Percentiles rank a stretch among this genome's conserved stretches.
These are phyloP conservation scores for Balaenoptera acutorostrata DNA, from an alignment of 2,113 vertebrate genomes.

Conservation along the genomic window DNA sequence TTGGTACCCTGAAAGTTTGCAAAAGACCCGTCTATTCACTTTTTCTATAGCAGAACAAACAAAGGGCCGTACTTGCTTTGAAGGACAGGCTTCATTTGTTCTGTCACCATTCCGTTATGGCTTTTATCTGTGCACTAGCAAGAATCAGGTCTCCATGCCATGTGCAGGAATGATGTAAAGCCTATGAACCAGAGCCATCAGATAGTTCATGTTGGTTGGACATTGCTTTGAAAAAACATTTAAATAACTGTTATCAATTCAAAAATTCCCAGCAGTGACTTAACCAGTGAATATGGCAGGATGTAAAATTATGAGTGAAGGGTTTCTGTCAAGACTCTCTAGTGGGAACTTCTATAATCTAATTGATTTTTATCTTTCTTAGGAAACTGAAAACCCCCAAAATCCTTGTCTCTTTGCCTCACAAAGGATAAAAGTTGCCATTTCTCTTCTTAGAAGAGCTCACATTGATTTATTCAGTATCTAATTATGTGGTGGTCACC, in stretches of 20 bases:
- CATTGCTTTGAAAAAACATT: constrained; percentile 29
- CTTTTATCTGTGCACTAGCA: constrained; percentile 80
- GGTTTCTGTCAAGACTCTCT: neutral
- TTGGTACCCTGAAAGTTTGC: constrained; percentile 79
- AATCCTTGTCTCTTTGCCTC: neutral
- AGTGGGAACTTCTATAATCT: neutral
- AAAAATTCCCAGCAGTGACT: constrained; percentile 19
- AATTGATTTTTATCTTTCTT: constrained; percentile 22
- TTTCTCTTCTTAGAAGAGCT: neutral
- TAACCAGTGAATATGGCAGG: neutral
- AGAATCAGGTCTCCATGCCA: constrained; percentile 68
- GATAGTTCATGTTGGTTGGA: constrained; percentile 36
- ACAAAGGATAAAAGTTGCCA: neutral
- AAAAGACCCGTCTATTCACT: constrained; percentile 81
- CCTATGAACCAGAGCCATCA: constrained; percentile 31
- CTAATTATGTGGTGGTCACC: neutral
- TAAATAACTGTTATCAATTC: constrained; percentile 20
- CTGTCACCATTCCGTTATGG: constrained; percentile 71
- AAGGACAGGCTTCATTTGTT: constrained; percentile 77
- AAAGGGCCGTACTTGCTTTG: constrained; percentile 80
- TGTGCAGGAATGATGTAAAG: constrained; percentile 43
- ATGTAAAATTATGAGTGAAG: constrained; percentile 12
- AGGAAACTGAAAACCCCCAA: neutral
- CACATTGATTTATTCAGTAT: neutral
- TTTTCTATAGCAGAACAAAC: constrained; percentile 82